Conservation (phyloP, 2,113 vertebrate species). For the Hoplias malabaricus region DNA sequence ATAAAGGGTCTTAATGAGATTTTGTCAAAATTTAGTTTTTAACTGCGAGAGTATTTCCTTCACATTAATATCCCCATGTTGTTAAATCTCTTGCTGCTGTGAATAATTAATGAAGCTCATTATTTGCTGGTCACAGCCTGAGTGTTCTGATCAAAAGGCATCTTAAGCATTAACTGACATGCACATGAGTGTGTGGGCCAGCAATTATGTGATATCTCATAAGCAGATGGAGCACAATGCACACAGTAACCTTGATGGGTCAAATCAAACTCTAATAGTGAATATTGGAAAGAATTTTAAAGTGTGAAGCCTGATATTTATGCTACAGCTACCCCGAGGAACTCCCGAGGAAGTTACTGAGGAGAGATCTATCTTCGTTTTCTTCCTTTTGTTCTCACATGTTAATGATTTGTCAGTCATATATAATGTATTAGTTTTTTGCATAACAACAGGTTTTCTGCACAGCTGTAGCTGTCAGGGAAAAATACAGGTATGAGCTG, state of each 20-base stretch:
- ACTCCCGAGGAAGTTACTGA: no score
- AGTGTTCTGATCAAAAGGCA: neutral
- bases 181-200: neutral
- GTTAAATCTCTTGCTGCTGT: neutral
- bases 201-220: neutral
- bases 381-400: neutral
- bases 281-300: neutral
- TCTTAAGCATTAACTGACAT: neutral
- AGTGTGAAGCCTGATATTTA: no score
- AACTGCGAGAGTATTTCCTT: neutral
- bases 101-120: neutral
- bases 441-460: neutral
- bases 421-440: neutral
- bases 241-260: neutral
- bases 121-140: neutral
- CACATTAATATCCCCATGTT: neutral
- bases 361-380: neutral
- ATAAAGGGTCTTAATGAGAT: neutral
- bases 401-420: neutral
- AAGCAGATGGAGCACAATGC: neutral
- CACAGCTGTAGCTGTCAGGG: neutral
- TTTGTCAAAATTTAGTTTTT: neutral
- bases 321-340: no score
- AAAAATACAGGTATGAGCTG: slow-evolving; percentile 3
- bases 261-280: neutral